phyloP scores from a whole-genome alignment of 2,797 vertebrate genomes.

The Pseudocheirus occidentalis region DNA sequence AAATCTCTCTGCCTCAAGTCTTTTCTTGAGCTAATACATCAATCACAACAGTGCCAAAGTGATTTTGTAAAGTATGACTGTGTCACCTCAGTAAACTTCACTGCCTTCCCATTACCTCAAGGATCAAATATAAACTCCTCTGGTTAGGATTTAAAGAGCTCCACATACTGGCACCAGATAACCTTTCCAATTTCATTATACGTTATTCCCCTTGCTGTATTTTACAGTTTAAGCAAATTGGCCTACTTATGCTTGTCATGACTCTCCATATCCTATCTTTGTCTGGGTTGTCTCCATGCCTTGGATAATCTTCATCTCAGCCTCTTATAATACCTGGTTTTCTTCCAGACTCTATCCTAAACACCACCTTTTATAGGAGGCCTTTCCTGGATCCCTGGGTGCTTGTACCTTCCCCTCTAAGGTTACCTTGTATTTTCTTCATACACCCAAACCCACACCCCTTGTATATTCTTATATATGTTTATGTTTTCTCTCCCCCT shows the following conservation, averaged over 20 bases:
- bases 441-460: too few species aligned
- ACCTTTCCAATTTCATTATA: background rate
- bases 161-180: background rate
- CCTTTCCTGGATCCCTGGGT: too few species aligned
- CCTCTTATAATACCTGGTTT: too few species aligned
- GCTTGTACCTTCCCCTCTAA: too few species aligned
- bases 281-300: too few species aligned
- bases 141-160: background rate
- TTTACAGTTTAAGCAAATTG: background rate
- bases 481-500: too few species aligned
- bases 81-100: background rate
- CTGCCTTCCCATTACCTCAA: background rate
- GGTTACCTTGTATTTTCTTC: too few species aligned
- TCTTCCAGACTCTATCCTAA: too few species aligned
- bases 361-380: too few species aligned
- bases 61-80: background rate
- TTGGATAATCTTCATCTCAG: too few species aligned
- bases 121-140: background rate
- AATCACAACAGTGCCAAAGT: background rate
- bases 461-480: too few species aligned
- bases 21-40: background rate
- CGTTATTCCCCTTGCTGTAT: background rate
- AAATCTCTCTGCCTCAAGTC: background rate
- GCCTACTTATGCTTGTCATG: background rate
- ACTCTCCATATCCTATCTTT: background rate